phyloP scores from a whole-genome alignment of 2,888 invertebrate species.

The Tetanocera ferruginea region DNA sequence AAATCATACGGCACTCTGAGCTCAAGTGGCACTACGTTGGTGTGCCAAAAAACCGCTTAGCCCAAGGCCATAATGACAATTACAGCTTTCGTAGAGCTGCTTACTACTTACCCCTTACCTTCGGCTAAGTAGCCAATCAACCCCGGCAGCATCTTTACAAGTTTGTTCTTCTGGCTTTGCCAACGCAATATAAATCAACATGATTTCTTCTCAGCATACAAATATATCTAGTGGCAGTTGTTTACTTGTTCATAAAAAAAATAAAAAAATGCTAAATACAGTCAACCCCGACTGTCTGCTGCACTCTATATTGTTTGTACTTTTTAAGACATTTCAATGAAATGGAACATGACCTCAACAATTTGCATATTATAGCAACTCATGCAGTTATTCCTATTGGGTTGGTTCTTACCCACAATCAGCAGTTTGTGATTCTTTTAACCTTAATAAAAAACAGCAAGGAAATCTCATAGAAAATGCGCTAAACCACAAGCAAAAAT shows the following conservation, averaged over 20 bases:
- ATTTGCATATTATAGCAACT: neutral
- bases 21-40: neutral
- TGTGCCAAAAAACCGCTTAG: slow-evolving; percentile 23
- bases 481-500: slow-evolving; percentile 38
- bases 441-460: slow-evolving; percentile 11
- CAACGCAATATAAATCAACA: no score
- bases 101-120: neutral
- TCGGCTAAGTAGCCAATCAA: neutral
- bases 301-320: no score
- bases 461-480: slow-evolving; percentile 18
- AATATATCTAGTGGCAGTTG: no score
- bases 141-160: no score
- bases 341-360: no score
- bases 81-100: slow-evolving; percentile 35
- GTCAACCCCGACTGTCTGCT: no score
- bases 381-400: neutral
- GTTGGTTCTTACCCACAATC: neutral
- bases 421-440: neutral
- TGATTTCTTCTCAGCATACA: no score
- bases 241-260: no score
- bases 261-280: no score
- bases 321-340: no score
- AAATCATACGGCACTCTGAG: neutral
- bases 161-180: no score
- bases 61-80: slow-evolving; percentile 46